Percentiles rank a stretch among this genome's conserved stretches.
Conservation (phyloP, 2,113 vertebrate species). For the Misgurnus anguillicaudatus region DNA sequence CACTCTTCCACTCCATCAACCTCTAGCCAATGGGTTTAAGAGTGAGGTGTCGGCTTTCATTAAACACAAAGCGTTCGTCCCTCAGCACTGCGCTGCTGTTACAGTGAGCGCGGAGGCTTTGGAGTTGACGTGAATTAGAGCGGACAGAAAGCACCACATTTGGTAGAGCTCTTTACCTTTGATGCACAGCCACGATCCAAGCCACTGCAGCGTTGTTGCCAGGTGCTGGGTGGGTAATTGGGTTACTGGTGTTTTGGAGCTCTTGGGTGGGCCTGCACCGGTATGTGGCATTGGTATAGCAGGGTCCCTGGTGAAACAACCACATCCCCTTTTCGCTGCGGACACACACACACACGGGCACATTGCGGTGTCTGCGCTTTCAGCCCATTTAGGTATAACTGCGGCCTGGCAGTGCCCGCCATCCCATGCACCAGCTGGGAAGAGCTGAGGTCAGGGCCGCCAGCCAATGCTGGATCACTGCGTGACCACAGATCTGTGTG, state of each 20-base stretch:
- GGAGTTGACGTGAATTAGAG: constrained; percentile 58
- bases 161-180: constrained; percentile 57
- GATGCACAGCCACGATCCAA: constrained; percentile 53
- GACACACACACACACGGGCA: constrained; percentile 28
- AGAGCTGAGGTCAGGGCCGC: constrained; percentile 72
- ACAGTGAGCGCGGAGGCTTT: constrained; percentile 54
- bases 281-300: constrained; percentile 46
- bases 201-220: constrained; percentile 43
- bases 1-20: constrained; percentile 58
- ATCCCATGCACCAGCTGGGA: constrained; percentile 74
- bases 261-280: constrained; percentile 43
- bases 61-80: constrained; percentile 56
- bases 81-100: constrained; percentile 62
- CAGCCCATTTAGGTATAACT: constrained; percentile 43
- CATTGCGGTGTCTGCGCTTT: constrained; percentile 47
- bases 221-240: constrained; percentile 59
- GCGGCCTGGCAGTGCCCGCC: constrained; percentile 57
- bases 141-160: constrained; percentile 59
- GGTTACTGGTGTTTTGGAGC: constrained; percentile 55
- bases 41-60: constrained; percentile 68
- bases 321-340: constrained; percentile 51
- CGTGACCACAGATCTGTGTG: constrained; percentile 71
- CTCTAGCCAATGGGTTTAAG: constrained; percentile 65
- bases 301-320: constrained; percentile 51
- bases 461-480: constrained; percentile 70